These are phyloP conservation scores for Apodemia duryi DNA, from an alignment of 2,888 invertebrate species.

Conservation along the genomic window DNA sequence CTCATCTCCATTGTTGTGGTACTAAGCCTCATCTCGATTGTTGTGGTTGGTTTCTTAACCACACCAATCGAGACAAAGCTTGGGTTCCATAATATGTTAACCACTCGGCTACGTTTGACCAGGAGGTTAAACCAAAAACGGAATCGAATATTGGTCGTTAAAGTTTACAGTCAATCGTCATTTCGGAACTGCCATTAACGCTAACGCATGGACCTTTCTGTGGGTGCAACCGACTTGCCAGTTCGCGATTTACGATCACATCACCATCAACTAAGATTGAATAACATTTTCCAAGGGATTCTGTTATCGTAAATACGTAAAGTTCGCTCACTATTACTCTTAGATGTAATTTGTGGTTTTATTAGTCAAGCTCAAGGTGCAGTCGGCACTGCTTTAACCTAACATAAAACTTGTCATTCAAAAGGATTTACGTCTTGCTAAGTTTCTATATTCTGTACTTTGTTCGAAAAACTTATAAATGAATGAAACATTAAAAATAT, in stretches of 20 bases:
- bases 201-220: not conserved
- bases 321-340: not conserved
- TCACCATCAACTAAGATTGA: not conserved
- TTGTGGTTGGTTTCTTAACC: too few species aligned
- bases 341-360: not conserved
- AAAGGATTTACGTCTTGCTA: not conserved
- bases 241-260: not conserved
- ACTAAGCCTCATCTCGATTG: too few species aligned
- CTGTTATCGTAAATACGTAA: not conserved
- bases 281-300: not conserved
- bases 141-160: not conserved
- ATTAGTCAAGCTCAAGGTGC: not conserved
- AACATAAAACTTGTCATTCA: not conserved
- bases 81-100: not conserved
- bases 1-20: too few species aligned
- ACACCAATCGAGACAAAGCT: too few species aligned
- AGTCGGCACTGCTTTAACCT: not conserved
- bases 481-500: too few species aligned
- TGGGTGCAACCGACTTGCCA: not conserved
- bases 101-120: not conserved
- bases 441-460: too few species aligned
- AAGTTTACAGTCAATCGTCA: slow-evolving; percentile 1
- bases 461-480: too few species aligned
- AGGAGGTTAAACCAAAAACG: not conserved
- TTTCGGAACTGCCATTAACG: slow-evolving; percentile 5